Base-by-base conservation (phyloP, 2,797 vertebrate genomes). In the Phoebastria nigripes region DNA sequence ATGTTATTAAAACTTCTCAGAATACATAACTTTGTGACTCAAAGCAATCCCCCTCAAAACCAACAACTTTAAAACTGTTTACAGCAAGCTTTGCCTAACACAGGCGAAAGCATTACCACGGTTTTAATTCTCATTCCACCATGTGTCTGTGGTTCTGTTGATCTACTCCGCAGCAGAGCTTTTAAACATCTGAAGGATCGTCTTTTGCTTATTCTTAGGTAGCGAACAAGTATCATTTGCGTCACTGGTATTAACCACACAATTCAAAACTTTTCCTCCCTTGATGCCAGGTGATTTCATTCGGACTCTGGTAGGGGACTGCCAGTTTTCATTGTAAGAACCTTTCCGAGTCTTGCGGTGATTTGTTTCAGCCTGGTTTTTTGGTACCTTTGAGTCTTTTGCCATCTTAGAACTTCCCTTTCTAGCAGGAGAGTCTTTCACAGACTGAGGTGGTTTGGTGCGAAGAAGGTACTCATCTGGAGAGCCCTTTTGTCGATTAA, bases 401-500 rank as follows among this genome's bases (percentile, higher is more conserved):
- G 80, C 54, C 14, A 18, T 5, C 44, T 83, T 97, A 65, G 70
- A 52, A 39, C 39, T 88, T 51, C 83, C 96, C 42, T 72, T 97
- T 77, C 84, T 90, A 55, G 22, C 58, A 63, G 87, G 33, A 35
- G 93, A 44, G 62, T 82, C 94, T 15, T 95, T 95, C 51, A 11
- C 15, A 39, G 84, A 26, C 8, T 25, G 83, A 37, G 96, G 65
- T 1, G 83, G 12, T 63, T 96, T 97, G 46, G 97, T 54, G 5
- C 99, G 98, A 31, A 99, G 98, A 12, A 62, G 97, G 89, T 99
- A 99, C 8, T 98, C 97, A 15, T 99, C 98, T 1, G 97, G 97
- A 37, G 99, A 99, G 11, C 99, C 99, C 96, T 99, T 99, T 14
- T 98, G 97, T n/a, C 99, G 93, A 96, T 98, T 97, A 0, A 98